A percentile compares a stretch with the other conserved stretches of the same genome.
Conservation (phyloP, 1,140 invertebrate species). For the Drosophila funebris region DNA sequence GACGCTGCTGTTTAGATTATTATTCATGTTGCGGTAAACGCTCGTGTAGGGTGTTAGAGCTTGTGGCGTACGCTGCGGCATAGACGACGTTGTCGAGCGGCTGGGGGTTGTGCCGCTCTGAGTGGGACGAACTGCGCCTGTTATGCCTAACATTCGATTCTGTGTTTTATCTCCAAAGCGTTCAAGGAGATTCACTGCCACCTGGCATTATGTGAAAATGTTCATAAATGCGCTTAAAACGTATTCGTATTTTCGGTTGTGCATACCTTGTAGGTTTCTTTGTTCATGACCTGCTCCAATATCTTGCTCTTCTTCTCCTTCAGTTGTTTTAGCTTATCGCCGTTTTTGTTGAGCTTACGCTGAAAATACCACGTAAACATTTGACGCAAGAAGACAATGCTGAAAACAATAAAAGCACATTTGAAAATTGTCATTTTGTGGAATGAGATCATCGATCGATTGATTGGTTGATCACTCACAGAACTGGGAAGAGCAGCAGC, state of each 20-base stretch:
- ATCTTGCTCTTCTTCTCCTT: slow-evolving; percentile 93
- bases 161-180: slow-evolving; percentile 75
- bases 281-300: slow-evolving; percentile 98
- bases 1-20: slow-evolving; percentile 73
- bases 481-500: slow-evolving; percentile 89
- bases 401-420: slow-evolving; percentile 79
- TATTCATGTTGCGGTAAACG: slow-evolving; percentile 84
- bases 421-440: not conserved
- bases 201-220: slow-evolving; percentile 32
- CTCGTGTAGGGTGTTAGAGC: slow-evolving; percentile 75
- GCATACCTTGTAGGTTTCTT: slow-evolving; percentile 96
- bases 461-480: slow-evolving; percentile 87
- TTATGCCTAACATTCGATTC: slow-evolving; percentile 32
- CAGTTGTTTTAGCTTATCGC: slow-evolving; percentile 89
- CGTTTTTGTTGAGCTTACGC: slow-evolving; percentile 91
- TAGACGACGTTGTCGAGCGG: slow-evolving; percentile 11
- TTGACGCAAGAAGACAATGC: slow-evolving; percentile 91
- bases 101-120: slow-evolving; percentile 16
- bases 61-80: slow-evolving; percentile 42
- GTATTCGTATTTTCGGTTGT: not conserved
- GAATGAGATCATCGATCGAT: slow-evolving; percentile 43
- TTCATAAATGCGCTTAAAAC: not conserved
- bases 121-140: slow-evolving; percentile 3
- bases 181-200: slow-evolving; percentile 76
- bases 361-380: slow-evolving; percentile 94